Percentiles rank a stretch among this genome's conserved stretches.
Evolutionary conservation across 2,888 invertebrate genomes (phyloP).

Genomic region (Hypsopygia costalis): DNA sequence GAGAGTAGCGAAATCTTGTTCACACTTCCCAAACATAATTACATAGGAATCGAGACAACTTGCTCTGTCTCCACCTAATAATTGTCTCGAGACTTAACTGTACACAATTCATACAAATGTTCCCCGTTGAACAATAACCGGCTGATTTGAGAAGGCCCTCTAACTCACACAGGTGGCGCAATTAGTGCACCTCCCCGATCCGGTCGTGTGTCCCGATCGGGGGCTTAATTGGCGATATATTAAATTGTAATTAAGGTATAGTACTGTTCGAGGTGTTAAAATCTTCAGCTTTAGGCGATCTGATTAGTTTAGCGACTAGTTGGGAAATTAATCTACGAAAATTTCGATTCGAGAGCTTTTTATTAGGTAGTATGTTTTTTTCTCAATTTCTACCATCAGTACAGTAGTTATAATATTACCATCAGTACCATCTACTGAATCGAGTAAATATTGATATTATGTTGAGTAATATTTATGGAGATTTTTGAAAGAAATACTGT

Average conservation of each 20-base stretch:
- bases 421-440: too few species aligned
- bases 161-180: slow-evolving; percentile 14
- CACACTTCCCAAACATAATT: slow-evolving; percentile 5
- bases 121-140: slow-evolving; percentile 33
- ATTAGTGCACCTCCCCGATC: slow-evolving; percentile 36
- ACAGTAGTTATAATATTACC: too few species aligned
- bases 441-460: too few species aligned
- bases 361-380: too few species aligned
- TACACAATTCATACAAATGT: slow-evolving; percentile 24
- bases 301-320: slow-evolving; percentile 34
- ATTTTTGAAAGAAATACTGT: too few species aligned
- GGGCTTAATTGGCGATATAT: slow-evolving; percentile 76
- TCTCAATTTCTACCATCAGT: too few species aligned
- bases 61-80: slow-evolving; percentile 29
- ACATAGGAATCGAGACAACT: slow-evolving; percentile 30
- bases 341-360: too few species aligned
- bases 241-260: slow-evolving; percentile 76
- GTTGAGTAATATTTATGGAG: too few species aligned
- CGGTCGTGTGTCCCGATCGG: slow-evolving; percentile 54
- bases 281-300: slow-evolving; percentile 32
- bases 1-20: too few species aligned
- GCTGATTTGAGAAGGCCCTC: slow-evolving; percentile 24
- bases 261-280: slow-evolving; percentile 59
- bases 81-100: slow-evolving; percentile 33
- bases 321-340: slow-evolving; percentile 20